Evolutionary conservation across 2,888 invertebrate species (phyloP), one percentile per base, ranked within the genome.

Genomic region (Cyaniris semiargus): DNA sequence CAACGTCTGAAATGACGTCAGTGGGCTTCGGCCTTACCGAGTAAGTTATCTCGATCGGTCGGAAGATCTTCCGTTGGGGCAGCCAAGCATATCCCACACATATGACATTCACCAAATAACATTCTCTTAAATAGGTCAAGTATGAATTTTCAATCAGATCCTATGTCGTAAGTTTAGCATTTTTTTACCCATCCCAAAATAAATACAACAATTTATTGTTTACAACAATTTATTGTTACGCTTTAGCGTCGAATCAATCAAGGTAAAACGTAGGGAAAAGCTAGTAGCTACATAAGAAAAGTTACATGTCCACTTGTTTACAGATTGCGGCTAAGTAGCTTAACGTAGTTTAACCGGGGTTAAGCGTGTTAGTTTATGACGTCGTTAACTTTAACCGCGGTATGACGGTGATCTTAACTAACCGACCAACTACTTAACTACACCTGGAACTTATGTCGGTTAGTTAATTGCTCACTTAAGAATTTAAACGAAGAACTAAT

Each of bases 371-470:
- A 66, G 15, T 66, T 66, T 27, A 66, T 18, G 66, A 66, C 66
- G 4, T 66, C 66, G 66, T 66, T 27, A 66, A 27, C 15, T 13
- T 66, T 27, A 66, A 66, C 60, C 27, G 31, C 66, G 18, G 66
- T 31, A 66, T 66, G 27, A 66, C 15, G 66, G 66, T 66, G 66
- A 31, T 27, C 66, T 31, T 66, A 66, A 66, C 66, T 66, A 66
- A 13, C 15, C 66, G 27, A 66, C 15, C 27, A 66, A 31, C 66
- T 31, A 66, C 66, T 66, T 18, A 31, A 66, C 27, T 53, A 27
- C 27, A 15, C 44, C 44, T 44, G 44, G 10, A 44, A 66, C 66
- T 66, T 66, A 66, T 6, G 8, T 27, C 15, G 6, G 27, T 27
- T 15, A 60, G 60, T 60, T 60, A 60, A 21, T 21, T 60, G 10